phyloP scores from a whole-genome alignment of 2,113 vertebrate genomes.

The Corythaeola cristata region DNA sequence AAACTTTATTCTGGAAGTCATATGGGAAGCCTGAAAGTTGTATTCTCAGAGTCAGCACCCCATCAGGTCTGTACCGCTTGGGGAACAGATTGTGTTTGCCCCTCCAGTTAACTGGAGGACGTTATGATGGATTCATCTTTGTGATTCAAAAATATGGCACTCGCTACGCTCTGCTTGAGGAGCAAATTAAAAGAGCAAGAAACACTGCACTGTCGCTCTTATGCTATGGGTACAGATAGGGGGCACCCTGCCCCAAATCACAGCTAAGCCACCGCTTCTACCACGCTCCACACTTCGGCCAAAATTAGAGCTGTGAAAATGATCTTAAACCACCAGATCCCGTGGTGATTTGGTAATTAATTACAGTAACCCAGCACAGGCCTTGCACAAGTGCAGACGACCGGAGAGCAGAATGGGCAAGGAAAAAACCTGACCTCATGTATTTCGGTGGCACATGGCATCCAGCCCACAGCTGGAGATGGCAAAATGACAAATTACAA shows the following conservation, averaged over 20 bases:
- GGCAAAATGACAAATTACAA: background rate
- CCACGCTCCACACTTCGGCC: background rate
- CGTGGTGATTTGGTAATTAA: background rate
- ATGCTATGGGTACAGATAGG: rapidly evolving
- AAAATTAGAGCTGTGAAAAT: background rate
- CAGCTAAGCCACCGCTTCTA: background rate
- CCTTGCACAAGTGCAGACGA: background rate
- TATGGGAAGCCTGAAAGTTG: background rate
- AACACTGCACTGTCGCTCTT: background rate
- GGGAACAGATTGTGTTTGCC: background rate
- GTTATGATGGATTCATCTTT: background rate
- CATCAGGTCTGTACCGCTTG: background rate
- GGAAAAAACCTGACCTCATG: background rate
- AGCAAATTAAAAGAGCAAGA: background rate
- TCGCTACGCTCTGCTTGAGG: background rate
- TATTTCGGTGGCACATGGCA: background rate
- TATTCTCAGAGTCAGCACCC: background rate
- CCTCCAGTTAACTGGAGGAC: background rate
- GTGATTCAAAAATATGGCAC: background rate
- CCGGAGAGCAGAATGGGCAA: background rate
- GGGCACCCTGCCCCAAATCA: background rate
- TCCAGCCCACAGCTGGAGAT: background rate
- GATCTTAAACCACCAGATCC: background rate
- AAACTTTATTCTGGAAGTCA: background rate
- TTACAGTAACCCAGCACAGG: background rate